Percentiles rank a stretch among this genome's conserved stretches.
Evolutionary conservation across 2,113 vertebrate species (phyloP).

Genomic region (Chinchilla lanigera): DNA sequence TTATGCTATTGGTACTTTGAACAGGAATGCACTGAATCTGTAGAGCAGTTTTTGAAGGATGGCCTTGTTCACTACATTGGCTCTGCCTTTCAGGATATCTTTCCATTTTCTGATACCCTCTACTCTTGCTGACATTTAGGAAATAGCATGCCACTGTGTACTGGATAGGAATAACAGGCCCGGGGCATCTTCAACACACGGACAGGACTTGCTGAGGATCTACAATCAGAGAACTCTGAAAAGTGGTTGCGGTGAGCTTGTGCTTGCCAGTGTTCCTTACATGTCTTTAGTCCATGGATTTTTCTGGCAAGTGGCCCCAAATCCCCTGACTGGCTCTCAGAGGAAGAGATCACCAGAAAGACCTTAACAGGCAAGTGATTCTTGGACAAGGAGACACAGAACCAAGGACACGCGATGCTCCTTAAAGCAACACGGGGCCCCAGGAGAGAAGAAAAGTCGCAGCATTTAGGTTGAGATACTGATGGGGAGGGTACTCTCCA

Average conservation of each 20-base stretch:
- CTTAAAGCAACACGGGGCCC: neutral
- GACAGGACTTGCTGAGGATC: neutral
- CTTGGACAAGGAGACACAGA: neutral
- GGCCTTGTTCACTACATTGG: neutral
- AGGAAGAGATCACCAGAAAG: neutral
- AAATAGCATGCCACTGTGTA: neutral
- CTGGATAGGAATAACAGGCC: neutral
- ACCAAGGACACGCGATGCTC: fast-evolving
- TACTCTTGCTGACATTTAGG: neutral
- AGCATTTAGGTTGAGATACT: neutral
- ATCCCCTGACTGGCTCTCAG: neutral
- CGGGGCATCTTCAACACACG: fast-evolving
- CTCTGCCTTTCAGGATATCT: neutral
- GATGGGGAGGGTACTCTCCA: neutral
- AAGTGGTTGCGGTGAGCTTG: neutral
- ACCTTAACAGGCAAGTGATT: neutral
- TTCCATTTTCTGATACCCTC: neutral
- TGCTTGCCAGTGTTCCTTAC: neutral
- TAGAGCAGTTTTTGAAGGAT: neutral
- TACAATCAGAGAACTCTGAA: neutral
- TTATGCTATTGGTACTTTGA: neutral
- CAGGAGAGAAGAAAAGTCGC: fast-evolving
- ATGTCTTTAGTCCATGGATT: neutral
- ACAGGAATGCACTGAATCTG: neutral
- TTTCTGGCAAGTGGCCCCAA: neutral